A percentile compares a stretch with the other conserved stretches of the same genome.
phyloP scores from a whole-genome alignment of 1,140 invertebrate species.

The Drosophila jambulina region DNA sequence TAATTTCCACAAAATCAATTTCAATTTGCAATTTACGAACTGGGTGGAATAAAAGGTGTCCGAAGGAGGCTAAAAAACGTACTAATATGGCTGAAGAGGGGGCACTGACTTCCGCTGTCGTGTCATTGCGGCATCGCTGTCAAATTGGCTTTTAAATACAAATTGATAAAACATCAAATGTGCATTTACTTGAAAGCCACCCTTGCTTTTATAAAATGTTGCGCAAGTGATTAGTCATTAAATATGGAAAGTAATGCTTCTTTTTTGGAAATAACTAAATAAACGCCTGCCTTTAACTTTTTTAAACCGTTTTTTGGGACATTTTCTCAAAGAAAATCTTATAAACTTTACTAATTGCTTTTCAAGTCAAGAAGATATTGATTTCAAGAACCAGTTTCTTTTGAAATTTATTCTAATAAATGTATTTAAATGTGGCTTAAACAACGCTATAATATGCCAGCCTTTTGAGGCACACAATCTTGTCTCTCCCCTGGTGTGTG shows the following conservation, averaged over 20 bases:
- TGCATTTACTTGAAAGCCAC: constrained; percentile 14
- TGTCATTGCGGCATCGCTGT: constrained; percentile 51
- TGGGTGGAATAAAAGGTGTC: constrained; percentile 3
- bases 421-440: constrained; percentile 8
- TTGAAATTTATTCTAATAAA: background rate
- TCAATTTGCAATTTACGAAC: constrained; percentile 53
- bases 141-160: constrained; percentile 50
- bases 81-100: background rate
- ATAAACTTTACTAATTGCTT: background rate
- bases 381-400: background rate
- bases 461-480: constrained; percentile 48
- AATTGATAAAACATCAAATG: constrained; percentile 55
- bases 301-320: background rate
- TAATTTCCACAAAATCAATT: constrained; percentile 79
- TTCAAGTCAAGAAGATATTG: background rate
- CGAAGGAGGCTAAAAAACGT: constrained; percentile 30
- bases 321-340: background rate
- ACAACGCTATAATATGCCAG: background rate
- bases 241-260: background rate
- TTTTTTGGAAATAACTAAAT: background rate
- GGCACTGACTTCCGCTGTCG: constrained; percentile 45
- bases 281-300: background rate
- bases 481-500: constrained; percentile 20
- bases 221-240: background rate
- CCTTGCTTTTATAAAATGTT: background rate